Conservation (phyloP, 1,140 invertebrate species). For the Acyrthosiphon pisum region DNA sequence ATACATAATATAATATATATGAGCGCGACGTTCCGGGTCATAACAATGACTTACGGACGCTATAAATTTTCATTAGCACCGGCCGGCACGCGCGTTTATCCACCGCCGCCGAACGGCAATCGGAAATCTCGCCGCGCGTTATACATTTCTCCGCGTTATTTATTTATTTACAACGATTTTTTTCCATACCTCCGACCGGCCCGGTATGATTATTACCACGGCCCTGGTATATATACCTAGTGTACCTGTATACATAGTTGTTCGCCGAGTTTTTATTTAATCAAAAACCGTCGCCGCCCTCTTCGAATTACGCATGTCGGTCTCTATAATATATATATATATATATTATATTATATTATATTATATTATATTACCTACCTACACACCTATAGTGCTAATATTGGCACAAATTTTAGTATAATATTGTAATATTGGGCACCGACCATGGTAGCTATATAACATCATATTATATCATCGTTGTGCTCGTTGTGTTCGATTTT, state of each 20-base stretch:
- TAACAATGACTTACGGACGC: conserved; percentile 55
- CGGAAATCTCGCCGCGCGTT: conserved; percentile 28
- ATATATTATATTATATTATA: too few species aligned
- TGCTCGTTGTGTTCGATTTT: not conserved
- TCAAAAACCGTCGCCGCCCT: not conserved
- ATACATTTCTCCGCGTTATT: not conserved
- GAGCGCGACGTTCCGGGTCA: conserved; percentile 13
- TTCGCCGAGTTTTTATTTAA: not conserved
- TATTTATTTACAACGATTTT: conserved; percentile 2
- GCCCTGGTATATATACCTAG: not conserved
- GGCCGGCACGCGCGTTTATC: conserved; percentile 38
- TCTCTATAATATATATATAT: too few species aligned
- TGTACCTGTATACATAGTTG: not conserved
- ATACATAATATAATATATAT: not conserved
- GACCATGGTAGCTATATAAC: not conserved
- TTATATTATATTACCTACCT: too few species aligned
- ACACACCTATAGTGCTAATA: not conserved
- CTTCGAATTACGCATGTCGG: not conserved
- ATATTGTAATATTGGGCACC: not conserved
- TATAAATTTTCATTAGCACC: conserved; percentile 56
- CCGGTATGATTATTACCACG: not conserved
- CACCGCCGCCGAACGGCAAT: conserved; percentile 16
- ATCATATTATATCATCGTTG: not conserved
- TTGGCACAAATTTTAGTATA: not conserved
- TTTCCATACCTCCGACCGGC: not conserved